Evolutionary conservation across 1,140 invertebrate genomes (phyloP).

Genomic region (Halesus radiatus): DNA sequence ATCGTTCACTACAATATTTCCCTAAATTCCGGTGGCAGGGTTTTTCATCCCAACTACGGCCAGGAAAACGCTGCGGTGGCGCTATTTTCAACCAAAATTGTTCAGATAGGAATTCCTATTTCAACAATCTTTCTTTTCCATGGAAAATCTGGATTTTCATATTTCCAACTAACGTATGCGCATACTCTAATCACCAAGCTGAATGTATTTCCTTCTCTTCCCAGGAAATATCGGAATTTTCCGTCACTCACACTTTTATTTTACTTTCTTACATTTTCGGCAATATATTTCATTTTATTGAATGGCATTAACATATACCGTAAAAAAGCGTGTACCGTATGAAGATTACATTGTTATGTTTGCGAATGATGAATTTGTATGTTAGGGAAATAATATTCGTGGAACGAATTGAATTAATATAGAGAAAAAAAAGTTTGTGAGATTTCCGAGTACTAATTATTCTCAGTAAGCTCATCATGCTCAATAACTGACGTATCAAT

Average conservation of each 20-base stretch:
- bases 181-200: conserved; percentile 2
- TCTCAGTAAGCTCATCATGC: too few species aligned
- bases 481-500: too few species aligned
- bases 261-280: neutral
- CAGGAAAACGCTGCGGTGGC: conserved; percentile 4
- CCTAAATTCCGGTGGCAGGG: neutral
- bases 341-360: neutral
- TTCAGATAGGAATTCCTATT: conserved; percentile 28
- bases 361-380: too few species aligned
- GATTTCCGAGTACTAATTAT: too few species aligned
- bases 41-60: neutral
- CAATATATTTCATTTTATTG: neutral
- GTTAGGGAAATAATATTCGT: too few species aligned
- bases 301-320: neutral
- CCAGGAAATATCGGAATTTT: neutral
- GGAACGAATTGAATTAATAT: too few species aligned
- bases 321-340: neutral
- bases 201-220: neutral
- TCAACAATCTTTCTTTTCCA: conserved; percentile 30
- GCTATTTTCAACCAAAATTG: conserved; percentile 37
- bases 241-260: neutral
- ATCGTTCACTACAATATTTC: too few species aligned
- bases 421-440: too few species aligned
- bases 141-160: conserved; percentile 27
- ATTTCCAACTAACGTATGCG: conserved; percentile 20